Conservation (phyloP, 2,888 invertebrate genomes). For the Melieria picta region DNA sequence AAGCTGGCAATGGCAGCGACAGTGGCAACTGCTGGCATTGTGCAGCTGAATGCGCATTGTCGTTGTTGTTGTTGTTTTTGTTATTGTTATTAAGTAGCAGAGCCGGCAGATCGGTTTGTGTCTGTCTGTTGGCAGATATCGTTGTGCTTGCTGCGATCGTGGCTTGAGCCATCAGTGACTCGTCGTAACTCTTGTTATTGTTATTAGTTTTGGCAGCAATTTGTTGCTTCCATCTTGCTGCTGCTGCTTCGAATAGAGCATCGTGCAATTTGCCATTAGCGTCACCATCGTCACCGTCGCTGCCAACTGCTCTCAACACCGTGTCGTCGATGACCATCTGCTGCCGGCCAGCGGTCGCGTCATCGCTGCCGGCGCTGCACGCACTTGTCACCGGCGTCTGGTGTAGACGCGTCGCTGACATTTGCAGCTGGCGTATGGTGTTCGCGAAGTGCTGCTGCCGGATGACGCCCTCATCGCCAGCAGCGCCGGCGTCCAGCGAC, state of each 20-base stretch:
- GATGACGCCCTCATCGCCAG: constrained; percentile 20
- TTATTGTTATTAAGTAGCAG: constrained; percentile 30
- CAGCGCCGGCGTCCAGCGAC: constrained; percentile 39
- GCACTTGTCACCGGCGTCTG: constrained; percentile 1
- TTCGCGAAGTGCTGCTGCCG: constrained; percentile 31
- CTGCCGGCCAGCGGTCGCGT: constrained; percentile 22
- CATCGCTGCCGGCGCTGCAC: constrained; percentile 5
- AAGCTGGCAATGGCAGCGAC: constrained; percentile 13
- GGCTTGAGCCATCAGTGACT: constrained; percentile 8
- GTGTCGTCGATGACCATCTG: constrained; percentile 14
- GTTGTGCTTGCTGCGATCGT: constrained; percentile 25
- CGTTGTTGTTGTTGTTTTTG: constrained; percentile 37
- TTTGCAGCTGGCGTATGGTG: constrained; percentile 35
- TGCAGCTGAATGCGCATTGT: constrained; percentile 25
- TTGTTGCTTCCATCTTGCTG: constrained; percentile 29
- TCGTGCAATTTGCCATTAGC: constrained; percentile 34
- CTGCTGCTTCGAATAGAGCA: not conserved
- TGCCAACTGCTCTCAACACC: constrained; percentile 1
- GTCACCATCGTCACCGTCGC: not conserved
- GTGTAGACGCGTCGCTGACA: constrained; percentile 30
- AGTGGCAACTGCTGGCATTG: constrained; percentile 1
- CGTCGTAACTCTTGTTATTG: not conserved
- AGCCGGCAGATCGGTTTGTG: constrained; percentile 31
- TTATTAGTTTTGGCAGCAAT: constrained; percentile 1
- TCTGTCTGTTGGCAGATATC: constrained; percentile 25